A percentile compares a stretch with the other conserved stretches of the same genome.
phyloP scores from a whole-genome alignment of 2,888 invertebrate species.

The Dascillus cervinus region DNA sequence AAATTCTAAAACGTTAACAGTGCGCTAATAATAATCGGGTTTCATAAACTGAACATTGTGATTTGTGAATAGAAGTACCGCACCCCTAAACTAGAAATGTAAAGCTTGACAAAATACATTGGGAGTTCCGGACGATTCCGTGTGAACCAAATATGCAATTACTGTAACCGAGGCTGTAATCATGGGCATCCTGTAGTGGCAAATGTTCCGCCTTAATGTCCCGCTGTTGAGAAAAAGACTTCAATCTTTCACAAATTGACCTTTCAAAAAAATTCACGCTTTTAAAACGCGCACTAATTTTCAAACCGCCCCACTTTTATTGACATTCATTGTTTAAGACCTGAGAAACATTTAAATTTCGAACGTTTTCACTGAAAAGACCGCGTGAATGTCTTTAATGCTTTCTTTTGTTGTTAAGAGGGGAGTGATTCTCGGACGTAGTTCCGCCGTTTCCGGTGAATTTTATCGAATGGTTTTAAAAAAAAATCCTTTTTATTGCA shows the following conservation, averaged over 20 bases:
- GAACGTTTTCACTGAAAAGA: slow-evolving; percentile 29
- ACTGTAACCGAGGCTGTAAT: slow-evolving; percentile 40
- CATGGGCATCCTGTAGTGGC: slow-evolving; percentile 27
- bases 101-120: slow-evolving; percentile 27
- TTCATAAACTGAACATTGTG: slow-evolving; percentile 20
- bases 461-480: slow-evolving; percentile 10
- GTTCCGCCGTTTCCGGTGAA: slow-evolving; percentile 9
- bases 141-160: slow-evolving; percentile 40
- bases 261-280: slow-evolving; percentile 15
- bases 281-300: too few species aligned
- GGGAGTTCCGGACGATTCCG: slow-evolving; percentile 29
- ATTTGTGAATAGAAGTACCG: slow-evolving; percentile 24
- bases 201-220: slow-evolving; percentile 25
- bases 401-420: slow-evolving; percentile 10
- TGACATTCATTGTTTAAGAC: slow-evolving; percentile 29
- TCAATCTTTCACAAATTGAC: slow-evolving; percentile 17
- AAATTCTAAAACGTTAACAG: too few species aligned
- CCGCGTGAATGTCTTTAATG: slow-evolving; percentile 19
- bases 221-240: slow-evolving; percentile 34
- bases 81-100: slow-evolving; percentile 33
- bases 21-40: slow-evolving; percentile 21
- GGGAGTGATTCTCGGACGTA: slow-evolving; percentile 6
- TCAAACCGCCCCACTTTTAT: slow-evolving; percentile 28
- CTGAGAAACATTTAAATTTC: slow-evolving; percentile 33
- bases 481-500: too few species aligned